Percentiles rank a stretch among this genome's conserved stretches.
These are phyloP conservation scores for Rhineura floridana DNA, from an alignment of 2,113 vertebrate genomes.

Conservation along the genomic window DNA sequence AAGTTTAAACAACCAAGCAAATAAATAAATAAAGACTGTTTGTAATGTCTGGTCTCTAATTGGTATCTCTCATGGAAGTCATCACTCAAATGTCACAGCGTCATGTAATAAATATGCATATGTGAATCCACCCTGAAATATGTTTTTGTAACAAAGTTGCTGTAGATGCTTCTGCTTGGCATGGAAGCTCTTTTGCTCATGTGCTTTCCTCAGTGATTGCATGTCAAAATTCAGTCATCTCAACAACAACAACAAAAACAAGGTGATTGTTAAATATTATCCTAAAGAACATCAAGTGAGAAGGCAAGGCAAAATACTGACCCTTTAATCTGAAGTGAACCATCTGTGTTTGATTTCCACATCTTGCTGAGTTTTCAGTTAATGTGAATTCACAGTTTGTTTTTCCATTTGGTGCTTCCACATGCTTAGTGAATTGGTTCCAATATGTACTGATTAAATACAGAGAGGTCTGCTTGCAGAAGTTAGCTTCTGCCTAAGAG, in stretches of 20 bases:
- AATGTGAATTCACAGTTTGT: conserved; percentile 70
- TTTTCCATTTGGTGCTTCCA: conserved; percentile 68
- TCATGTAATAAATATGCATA: background rate
- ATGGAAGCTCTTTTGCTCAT: no score
- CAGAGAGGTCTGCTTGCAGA: conserved; percentile 51
- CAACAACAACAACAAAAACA: background rate
- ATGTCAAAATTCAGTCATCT: background rate
- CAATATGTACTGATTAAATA: conserved; percentile 61
- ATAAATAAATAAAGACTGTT: background rate
- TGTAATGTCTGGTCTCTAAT: background rate
- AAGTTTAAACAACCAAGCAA: background rate
- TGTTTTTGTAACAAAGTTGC: background rate
- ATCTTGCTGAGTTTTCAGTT: conserved; percentile 69
- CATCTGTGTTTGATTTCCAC: conserved; percentile 68
- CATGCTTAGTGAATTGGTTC: conserved; percentile 68
- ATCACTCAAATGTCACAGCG: background rate
- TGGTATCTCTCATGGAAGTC: background rate
- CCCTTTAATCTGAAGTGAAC: conserved; percentile 62
- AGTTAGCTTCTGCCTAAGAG: conserved; percentile 54
- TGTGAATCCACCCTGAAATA: background rate
- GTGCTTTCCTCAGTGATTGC: background rate
- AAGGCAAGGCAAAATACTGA: conserved; percentile 28
- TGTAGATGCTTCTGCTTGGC: background rate
- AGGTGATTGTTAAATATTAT: conserved; percentile 15
- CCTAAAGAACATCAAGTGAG: conserved; percentile 1